Evolutionary conservation across 2,888 invertebrate genomes (phyloP).

Genomic region (Drosophila testacea): DNA sequence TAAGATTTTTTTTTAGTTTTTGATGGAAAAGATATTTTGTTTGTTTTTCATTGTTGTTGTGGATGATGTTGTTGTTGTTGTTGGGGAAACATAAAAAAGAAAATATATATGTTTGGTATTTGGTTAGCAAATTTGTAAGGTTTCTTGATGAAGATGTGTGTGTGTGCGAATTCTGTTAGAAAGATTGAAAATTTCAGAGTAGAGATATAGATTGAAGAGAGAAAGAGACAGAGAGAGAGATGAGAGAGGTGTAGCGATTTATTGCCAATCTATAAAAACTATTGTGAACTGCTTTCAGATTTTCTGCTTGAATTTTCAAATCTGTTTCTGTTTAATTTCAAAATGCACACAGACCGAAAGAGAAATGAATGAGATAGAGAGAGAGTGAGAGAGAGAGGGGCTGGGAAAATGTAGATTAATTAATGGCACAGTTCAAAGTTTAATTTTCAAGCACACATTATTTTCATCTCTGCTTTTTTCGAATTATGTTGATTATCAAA

Average conservation of each 20-base stretch:
- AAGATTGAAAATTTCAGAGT: background rate
- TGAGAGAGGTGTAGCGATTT: constrained; percentile 6
- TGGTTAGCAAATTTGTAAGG: constrained; percentile 70
- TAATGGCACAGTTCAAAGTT: constrained; percentile 80
- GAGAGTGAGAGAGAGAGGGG: background rate
- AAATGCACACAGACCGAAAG: constrained; percentile 1
- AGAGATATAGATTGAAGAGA: background rate
- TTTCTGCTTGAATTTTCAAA: constrained; percentile 21
- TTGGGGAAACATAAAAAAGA: constrained; percentile 66
- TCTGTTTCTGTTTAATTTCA: constrained; percentile 53
- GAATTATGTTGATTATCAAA: constrained; percentile 55
- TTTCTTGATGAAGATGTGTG: constrained; percentile 45
- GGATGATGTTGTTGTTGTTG: constrained; percentile 32
- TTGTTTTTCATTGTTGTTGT: constrained; percentile 34
- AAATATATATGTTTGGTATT: constrained; percentile 70
- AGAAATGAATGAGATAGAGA: background rate
- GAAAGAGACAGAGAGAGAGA: constrained; percentile 21
- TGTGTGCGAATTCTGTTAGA: constrained; percentile 24
- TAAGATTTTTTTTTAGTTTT: constrained; percentile 55
- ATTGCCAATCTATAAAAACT: constrained; percentile 68
- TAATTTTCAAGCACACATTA: constrained; percentile 69
- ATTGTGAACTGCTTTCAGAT: constrained; percentile 56
- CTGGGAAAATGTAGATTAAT: constrained; percentile 57
- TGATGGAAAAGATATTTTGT: constrained; percentile 32
- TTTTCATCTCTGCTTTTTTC: constrained; percentile 33